phyloP scores from a whole-genome alignment of 1,140 invertebrate genomes.

The Ptiloglossa arizonensis region DNA sequence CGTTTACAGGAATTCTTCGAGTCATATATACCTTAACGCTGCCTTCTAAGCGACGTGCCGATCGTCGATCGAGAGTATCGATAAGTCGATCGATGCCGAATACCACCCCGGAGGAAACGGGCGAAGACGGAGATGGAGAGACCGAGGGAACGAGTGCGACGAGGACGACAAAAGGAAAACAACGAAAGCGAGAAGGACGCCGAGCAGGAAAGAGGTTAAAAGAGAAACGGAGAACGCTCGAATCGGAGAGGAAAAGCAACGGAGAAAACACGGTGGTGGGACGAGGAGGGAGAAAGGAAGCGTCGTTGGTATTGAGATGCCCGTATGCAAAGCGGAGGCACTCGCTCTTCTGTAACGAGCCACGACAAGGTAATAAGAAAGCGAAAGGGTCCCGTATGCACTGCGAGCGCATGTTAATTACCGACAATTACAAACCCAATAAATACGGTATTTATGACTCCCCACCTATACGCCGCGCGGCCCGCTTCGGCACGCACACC shows the following conservation, averaged over 20 bases:
- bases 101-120: constrained; percentile 20
- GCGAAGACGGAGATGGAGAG: background rate
- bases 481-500: constrained; percentile 33
- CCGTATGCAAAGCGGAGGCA: constrained; percentile 65
- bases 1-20: constrained; percentile 49
- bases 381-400: constrained; percentile 54
- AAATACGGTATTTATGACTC: constrained; percentile 68
- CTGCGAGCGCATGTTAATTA: constrained; percentile 68
- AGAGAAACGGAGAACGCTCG: background rate
- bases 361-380: constrained; percentile 67
- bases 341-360: constrained; percentile 62
- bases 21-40: constrained; percentile 44
- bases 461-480: constrained; percentile 30
- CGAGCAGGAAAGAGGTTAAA: background rate
- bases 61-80: constrained; percentile 44
- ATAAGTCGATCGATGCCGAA: constrained; percentile 50
- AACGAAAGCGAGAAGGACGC: background rate
- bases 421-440: constrained; percentile 71
- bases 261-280: background rate
- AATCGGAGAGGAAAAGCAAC: constrained; percentile 22
- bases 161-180: too few species aligned
- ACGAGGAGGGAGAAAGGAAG: constrained; percentile 21
- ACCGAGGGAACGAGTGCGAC: too few species aligned
- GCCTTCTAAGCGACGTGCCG: constrained; percentile 37
- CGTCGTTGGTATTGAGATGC: constrained; percentile 63